These are phyloP conservation scores for Rhinoderma darwinii DNA, from an alignment of 2,113 vertebrate species.

Conservation along the genomic window DNA sequence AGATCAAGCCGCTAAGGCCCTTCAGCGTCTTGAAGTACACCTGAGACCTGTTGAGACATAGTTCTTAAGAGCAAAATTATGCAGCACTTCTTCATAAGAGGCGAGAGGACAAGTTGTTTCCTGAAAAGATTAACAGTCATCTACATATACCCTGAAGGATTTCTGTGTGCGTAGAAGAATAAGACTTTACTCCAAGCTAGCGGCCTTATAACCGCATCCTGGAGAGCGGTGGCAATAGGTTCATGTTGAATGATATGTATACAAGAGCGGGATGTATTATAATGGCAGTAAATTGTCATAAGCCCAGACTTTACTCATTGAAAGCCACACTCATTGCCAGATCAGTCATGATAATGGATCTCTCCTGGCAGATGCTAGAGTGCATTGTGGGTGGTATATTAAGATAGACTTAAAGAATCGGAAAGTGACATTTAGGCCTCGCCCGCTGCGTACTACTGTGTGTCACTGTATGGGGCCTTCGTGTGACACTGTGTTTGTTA, in stretches of 20 bases:
- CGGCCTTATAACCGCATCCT: not conserved
- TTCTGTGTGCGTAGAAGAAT: not conserved
- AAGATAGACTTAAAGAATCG: too few species aligned
- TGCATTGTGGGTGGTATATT: too few species aligned
- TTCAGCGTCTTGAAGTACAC: conserved; percentile 10
- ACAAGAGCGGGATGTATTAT: not conserved
- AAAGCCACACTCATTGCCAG: too few species aligned
- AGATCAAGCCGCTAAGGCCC: not conserved
- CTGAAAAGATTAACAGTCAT: not conserved
- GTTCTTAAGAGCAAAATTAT: conserved; percentile 30
- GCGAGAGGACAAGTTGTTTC: not conserved
- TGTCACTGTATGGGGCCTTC: too few species aligned
- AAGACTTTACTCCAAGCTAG: not conserved
- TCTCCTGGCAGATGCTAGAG: too few species aligned
- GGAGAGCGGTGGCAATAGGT: not conserved
- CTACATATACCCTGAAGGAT: conserved; percentile 7
- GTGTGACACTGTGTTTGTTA: too few species aligned
- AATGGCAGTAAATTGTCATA: too few species aligned
- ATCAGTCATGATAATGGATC: too few species aligned
- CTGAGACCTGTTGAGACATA: conserved; percentile 5
- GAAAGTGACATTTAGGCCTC: too few species aligned
- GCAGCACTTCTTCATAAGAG: conserved; percentile 27
- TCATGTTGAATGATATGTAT: not conserved
- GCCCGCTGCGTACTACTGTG: too few species aligned
- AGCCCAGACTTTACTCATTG: too few species aligned